Percentiles rank a stretch among this genome's conserved stretches.
phyloP scores from a whole-genome alignment of 2,888 invertebrate genomes.

The Branchipolynoe longqiensis region DNA sequence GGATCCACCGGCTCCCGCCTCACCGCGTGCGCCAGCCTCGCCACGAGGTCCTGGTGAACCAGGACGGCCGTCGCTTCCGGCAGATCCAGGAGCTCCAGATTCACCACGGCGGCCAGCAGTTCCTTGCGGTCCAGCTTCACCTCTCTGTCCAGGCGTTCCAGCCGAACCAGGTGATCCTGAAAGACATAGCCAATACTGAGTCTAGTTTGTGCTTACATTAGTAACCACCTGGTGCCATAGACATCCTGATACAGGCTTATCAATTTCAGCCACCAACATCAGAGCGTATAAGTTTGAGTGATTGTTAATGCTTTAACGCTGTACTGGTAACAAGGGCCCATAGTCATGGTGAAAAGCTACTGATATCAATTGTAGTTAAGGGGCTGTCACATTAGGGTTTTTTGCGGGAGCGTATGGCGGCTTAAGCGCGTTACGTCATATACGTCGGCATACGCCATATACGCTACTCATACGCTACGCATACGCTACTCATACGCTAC shows the following conservation, averaged over 20 bases:
- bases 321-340: neutral
- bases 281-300: too few species aligned
- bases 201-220: neutral
- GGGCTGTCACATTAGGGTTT: too few species aligned
- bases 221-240: too few species aligned
- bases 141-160: constrained; percentile 50
- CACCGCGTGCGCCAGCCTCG: constrained; percentile 62
- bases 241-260: too few species aligned
- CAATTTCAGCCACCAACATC: too few species aligned
- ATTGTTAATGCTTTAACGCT: neutral
- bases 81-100: constrained; percentile 62
- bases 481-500: too few species aligned
- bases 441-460: too few species aligned
- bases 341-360: too few species aligned
- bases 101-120: constrained; percentile 60
- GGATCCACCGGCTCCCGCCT: constrained; percentile 58
- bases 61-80: constrained; percentile 59
- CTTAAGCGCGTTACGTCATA: too few species aligned
- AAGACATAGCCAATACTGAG: neutral
- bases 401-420: too few species aligned
- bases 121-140: constrained; percentile 54
- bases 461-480: too few species aligned
- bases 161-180: constrained; percentile 18
- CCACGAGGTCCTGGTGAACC: constrained; percentile 61
- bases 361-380: too few species aligned